These are phyloP conservation scores for Acrobasis consociella DNA, from an alignment of 2,888 invertebrate species.

Conservation along the genomic window DNA sequence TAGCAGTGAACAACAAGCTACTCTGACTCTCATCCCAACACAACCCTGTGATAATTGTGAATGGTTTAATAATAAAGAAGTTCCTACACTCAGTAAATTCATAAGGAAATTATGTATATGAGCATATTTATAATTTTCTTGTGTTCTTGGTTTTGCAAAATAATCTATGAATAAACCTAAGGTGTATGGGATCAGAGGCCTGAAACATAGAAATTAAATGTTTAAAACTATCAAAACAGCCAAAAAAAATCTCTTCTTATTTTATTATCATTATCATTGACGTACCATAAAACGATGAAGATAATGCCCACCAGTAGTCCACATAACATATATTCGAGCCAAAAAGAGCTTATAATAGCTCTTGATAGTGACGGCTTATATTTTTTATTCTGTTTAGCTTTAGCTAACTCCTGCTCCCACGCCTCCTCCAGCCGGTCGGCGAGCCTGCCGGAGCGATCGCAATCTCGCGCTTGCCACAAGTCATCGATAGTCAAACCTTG, in stretches of 20 bases:
- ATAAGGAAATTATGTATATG: constrained; percentile 86
- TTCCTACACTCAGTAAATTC: constrained; percentile 81
- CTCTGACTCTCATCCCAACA: constrained; percentile 89
- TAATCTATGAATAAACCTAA: constrained; percentile 85
- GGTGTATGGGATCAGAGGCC: constrained; percentile 84
- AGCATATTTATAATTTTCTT: constrained; percentile 79
- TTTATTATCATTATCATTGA: background rate
- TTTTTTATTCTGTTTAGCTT: constrained; percentile 63
- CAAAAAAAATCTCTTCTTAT: background rate
- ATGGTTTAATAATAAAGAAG: constrained; percentile 86
- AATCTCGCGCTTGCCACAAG: constrained; percentile 83
- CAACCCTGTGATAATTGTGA: constrained; percentile 79
- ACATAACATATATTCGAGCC: constrained; percentile 82
- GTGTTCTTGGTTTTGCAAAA: constrained; percentile 79
- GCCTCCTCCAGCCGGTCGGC: constrained; percentile 86
- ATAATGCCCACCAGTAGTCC: constrained; percentile 83
- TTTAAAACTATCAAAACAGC: constrained; percentile 16
- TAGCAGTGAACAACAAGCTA: constrained; percentile 90
- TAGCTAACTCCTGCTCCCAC: constrained; percentile 83
- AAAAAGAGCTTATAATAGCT: constrained; percentile 84
- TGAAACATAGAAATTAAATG: constrained; percentile 56
- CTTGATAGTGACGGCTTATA: constrained; percentile 82
- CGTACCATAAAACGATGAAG: constrained; percentile 83
- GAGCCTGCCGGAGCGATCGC: constrained; percentile 85
- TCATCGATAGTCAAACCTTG: constrained; percentile 85